phyloP scores from a whole-genome alignment of 2,113 vertebrate genomes.

The Nothobranchius furzeri region DNA sequence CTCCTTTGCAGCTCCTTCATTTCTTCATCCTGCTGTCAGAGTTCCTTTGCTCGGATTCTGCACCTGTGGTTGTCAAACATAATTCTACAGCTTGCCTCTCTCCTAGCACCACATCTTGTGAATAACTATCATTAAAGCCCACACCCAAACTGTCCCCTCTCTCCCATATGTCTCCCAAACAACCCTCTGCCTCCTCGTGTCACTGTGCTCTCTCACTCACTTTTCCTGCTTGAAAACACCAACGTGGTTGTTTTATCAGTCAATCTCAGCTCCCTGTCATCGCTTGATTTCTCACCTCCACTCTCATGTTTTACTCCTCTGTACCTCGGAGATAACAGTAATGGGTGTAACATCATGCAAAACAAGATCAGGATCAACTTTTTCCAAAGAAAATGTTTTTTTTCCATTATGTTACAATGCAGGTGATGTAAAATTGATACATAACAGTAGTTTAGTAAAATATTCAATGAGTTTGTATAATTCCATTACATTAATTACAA shows the following conservation, averaged over 20 bases:
- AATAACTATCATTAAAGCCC: slow-evolving; percentile 49
- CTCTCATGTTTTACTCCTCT: not conserved
- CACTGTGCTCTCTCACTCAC: not conserved
- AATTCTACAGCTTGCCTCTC: slow-evolving; percentile 33
- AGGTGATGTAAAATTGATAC: too few species aligned
- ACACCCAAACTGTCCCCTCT: slow-evolving; percentile 1
- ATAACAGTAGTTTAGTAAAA: too few species aligned
- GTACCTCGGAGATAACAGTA: not conserved
- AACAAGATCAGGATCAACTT: not conserved
- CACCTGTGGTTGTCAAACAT: slow-evolving; percentile 51
- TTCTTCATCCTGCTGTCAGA: slow-evolving; percentile 16
- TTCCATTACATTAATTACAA: too few species aligned
- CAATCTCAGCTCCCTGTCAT: slow-evolving; percentile 11
- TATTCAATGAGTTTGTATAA: too few species aligned
- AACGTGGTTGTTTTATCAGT: slow-evolving; percentile 21
- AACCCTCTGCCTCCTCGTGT: not conserved
- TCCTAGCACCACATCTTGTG: slow-evolving; percentile 28
- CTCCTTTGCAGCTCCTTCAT: slow-evolving; percentile 2
- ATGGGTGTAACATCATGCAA: not conserved
- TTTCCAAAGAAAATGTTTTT: too few species aligned
- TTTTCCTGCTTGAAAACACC: not conserved
- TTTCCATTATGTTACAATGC: too few species aligned
- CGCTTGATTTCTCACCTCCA: not conserved
- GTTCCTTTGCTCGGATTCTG: slow-evolving; percentile 20
- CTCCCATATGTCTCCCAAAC: slow-evolving; percentile 6